Evolutionary conservation across 2,113 vertebrate species (phyloP).

Genomic region (Burhinus oedicnemus): DNA sequence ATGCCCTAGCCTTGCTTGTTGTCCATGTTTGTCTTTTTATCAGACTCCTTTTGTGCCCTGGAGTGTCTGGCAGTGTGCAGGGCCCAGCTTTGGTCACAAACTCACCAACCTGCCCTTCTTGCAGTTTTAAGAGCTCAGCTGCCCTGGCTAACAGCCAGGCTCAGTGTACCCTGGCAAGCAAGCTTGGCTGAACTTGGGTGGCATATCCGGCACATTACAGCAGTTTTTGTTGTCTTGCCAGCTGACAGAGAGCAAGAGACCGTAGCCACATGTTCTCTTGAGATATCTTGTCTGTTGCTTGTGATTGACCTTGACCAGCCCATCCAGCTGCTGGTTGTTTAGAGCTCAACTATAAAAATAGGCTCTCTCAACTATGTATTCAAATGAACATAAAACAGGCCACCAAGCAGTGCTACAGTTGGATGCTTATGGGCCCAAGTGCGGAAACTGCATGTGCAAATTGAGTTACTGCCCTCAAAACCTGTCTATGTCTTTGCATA

Average conservation of each 20-base stretch:
- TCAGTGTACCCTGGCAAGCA: not conserved
- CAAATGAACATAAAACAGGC: not conserved
- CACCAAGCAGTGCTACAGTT: not conserved
- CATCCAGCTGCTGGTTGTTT: not conserved
- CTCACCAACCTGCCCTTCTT: no score
- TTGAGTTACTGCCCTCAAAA: not conserved
- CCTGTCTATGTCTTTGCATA: not conserved
- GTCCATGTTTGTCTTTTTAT: accelerated
- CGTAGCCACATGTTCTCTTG: not conserved
- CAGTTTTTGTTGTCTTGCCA: not conserved
- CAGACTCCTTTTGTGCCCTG: accelerated
- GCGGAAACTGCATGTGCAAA: not conserved
- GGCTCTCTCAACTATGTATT: not conserved
- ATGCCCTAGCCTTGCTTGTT: not conserved
- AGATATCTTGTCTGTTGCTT: not conserved
- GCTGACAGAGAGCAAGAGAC: not conserved
- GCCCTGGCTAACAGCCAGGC: not conserved
- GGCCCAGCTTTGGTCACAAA: not conserved
- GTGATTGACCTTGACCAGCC: not conserved
- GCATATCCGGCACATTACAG: accelerated
- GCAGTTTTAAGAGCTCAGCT: not conserved
- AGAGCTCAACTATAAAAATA: not conserved
- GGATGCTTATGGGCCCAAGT: not conserved
- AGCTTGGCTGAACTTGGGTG: not conserved
- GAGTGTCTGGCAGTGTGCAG: not conserved